These are phyloP conservation scores for Ctenomys sociabilis DNA, from an alignment of 2,113 vertebrate genomes.

Conservation along the genomic window DNA sequence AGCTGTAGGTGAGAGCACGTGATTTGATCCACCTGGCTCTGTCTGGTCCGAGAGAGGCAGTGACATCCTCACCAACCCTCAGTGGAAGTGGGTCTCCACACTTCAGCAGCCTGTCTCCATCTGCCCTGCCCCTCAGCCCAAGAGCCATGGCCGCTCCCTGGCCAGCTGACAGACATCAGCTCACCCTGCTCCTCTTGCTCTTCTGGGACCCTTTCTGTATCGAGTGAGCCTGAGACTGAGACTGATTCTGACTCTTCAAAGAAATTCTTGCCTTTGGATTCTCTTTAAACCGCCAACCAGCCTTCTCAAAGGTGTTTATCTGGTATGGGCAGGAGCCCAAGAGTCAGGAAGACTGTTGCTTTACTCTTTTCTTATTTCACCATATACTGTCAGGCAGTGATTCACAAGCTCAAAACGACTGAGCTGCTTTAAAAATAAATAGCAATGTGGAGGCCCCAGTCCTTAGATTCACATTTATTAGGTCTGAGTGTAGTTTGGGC, in stretches of 20 bases:
- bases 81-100: rapidly evolving
- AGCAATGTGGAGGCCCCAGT: neutral
- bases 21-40: neutral
- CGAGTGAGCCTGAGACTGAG: neutral
- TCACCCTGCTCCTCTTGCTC: neutral
- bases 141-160: neutral
- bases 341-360: neutral
- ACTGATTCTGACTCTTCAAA: neutral
- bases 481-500: neutral
- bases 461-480: neutral
- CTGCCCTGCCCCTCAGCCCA: neutral
- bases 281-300: neutral
- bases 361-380: neutral
- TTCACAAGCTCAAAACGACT: neutral
- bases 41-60: neutral
- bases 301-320: neutral
- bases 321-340: neutral
- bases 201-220: rapidly evolving
- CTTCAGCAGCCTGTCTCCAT: neutral
- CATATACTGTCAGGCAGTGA: neutral
- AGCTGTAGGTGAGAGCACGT: neutral
- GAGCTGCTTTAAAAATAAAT: neutral
- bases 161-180: too few species aligned
- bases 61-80: rapidly evolving
- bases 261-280: neutral